Conservation (phyloP, 1,140 invertebrate genomes). For the Sminthurides bifidus region DNA sequence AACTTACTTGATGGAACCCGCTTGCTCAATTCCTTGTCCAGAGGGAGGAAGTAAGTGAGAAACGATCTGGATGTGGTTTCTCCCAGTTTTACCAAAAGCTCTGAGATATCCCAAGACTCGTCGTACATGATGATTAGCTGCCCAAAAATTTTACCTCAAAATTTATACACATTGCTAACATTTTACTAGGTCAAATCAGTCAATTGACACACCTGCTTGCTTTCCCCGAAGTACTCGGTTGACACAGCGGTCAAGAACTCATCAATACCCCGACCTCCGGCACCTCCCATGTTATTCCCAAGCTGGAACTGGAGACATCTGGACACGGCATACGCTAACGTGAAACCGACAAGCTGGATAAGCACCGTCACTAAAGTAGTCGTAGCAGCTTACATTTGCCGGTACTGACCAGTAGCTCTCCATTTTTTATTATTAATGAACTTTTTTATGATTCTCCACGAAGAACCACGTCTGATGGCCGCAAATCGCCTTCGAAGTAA, state of each 20-base stretch:
- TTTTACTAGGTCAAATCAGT: neutral
- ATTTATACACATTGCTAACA: neutral
- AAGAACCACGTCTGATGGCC: too few relatives aligned
- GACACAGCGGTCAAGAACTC: constrained; percentile 18
- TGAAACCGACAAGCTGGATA: constrained; percentile 17
- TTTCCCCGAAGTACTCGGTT: constrained; percentile 21
- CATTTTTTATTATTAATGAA: too few relatives aligned
- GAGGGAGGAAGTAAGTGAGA: constrained; percentile 25
- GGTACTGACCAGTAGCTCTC: too few relatives aligned
- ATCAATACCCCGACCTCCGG: constrained; percentile 12
- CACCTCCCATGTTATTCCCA: neutral
- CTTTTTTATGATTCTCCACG: too few relatives aligned
- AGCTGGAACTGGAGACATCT: constrained; percentile 9
- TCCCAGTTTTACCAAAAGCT: constrained; percentile 16
- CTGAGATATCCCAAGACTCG: constrained; percentile 28
- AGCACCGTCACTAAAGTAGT: too few relatives aligned
- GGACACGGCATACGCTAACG: constrained; percentile 15
- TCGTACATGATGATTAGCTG: constrained; percentile 25
- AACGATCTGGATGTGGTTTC: constrained; percentile 17
- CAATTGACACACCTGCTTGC: constrained; percentile 13
- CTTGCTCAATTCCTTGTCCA: constrained; percentile 1
- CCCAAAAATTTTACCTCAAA: neutral
- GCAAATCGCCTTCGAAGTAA: too few relatives aligned
- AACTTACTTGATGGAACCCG: constrained; percentile 17
- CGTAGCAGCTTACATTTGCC: too few relatives aligned